Evolutionary conservation across 2,888 invertebrate species (phyloP).

Genomic region (Omphaloscelis lunosa): DNA sequence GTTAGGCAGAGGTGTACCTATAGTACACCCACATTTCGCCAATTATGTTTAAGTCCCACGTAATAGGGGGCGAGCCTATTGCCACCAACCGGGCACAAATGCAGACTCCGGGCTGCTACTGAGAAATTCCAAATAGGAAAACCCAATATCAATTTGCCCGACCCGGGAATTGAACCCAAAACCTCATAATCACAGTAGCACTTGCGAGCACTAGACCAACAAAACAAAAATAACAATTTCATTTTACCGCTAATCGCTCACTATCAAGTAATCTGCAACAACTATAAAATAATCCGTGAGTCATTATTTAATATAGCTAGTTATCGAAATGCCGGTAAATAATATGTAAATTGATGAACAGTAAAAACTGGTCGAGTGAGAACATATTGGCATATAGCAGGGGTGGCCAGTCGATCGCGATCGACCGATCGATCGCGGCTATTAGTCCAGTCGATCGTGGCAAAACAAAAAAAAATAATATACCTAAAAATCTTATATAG

Average conservation of each 20-base stretch:
- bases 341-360: conserved; percentile 29
- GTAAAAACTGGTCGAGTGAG: conserved; percentile 28
- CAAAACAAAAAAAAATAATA: no score
- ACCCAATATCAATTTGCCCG: neutral
- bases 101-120: neutral
- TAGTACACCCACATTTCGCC: neutral
- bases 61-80: neutral
- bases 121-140: neutral
- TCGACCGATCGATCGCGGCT: no score
- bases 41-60: neutral
- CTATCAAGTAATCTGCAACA: neutral
- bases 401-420: no score
- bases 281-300: neutral
- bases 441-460: no score
- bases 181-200: neutral
- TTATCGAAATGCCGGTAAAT: conserved; percentile 31
- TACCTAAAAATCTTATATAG: no score
- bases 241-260: neutral
- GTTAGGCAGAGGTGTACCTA: neutral
- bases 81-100: neutral
- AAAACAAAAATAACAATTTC: neutral
- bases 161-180: neutral
- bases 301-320: conserved; percentile 23
- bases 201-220: neutral
- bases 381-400: neutral